These are phyloP conservation scores for Falco naumanni DNA, from an alignment of 2,797 vertebrate genomes.

Conservation along the genomic window DNA sequence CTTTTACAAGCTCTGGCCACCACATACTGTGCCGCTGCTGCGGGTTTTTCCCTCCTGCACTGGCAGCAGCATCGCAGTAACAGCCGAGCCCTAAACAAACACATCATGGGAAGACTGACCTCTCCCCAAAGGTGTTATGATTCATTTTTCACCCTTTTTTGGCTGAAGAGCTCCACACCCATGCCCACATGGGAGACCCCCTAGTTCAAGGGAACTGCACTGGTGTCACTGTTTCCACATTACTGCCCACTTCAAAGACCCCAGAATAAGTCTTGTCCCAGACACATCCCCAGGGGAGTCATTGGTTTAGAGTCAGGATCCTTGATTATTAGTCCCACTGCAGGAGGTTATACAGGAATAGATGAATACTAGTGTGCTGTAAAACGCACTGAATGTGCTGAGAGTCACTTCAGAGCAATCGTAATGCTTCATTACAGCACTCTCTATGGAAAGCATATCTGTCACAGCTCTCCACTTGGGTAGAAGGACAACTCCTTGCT, in stretches of 20 bases:
- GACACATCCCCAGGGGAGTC: not conserved
- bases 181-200: not conserved
- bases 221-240: slow-evolving; percentile 50
- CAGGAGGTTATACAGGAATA: slow-evolving; percentile 9
- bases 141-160: not conserved
- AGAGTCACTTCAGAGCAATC: not conserved
- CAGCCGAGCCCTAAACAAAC: not conserved
- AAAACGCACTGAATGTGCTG: not conserved
- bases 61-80: not conserved
- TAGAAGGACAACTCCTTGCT: not conserved
- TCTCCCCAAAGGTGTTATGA: not conserved
- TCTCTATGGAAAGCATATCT: not conserved
- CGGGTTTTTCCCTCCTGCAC: not conserved
- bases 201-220: not conserved
- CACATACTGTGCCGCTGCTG: not conserved
- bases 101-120: not conserved
- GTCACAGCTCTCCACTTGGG: not conserved
- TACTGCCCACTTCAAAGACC: not conserved
- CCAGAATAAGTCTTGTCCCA: not conserved
- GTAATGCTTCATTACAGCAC: not conserved
- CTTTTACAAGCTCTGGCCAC: not conserved
- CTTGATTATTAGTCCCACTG: not conserved
- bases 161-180: not conserved
- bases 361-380: not conserved
- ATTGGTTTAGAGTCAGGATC: not conserved